Conservation (phyloP, 37 sponge, comb jelly and placozoan genomes). For the Beroe ovata region DNA sequence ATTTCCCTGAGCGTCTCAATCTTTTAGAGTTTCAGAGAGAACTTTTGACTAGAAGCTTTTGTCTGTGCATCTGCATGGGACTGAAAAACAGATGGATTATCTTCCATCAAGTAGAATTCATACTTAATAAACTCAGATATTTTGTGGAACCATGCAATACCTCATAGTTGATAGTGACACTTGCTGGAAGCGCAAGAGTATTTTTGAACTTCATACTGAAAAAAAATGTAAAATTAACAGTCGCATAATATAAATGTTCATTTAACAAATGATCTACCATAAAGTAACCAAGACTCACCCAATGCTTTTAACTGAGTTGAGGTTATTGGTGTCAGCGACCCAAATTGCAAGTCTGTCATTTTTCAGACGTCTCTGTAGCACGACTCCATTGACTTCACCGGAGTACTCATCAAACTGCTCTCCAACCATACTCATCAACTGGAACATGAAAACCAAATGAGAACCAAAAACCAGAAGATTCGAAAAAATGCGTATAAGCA, state of each 20-base stretch:
- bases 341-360: constrained; percentile 51
- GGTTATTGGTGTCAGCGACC: constrained; percentile 65
- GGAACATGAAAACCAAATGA: neutral
- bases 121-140: too few species aligned
- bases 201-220: constrained; percentile 61
- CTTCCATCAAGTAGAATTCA: too few species aligned
- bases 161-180: constrained; percentile 46
- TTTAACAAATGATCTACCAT: too few species aligned
- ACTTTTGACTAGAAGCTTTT: constrained; percentile 66
- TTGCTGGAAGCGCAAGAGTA: constrained; percentile 18
- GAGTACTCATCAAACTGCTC: constrained; percentile 66
- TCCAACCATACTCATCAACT: constrained; percentile 63
- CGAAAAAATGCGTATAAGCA: too few species aligned
- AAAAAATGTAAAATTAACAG: neutral
- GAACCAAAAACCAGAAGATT: too few species aligned
- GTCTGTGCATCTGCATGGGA: constrained; percentile 66
- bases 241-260: too few species aligned
- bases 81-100: too few species aligned
- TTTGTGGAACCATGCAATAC: too few species aligned
- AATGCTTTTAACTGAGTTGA: constrained; percentile 57
- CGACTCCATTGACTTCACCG: constrained; percentile 61
- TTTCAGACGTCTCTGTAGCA: constrained; percentile 18
- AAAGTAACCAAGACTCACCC: constrained; percentile 16
- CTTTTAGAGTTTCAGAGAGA: constrained; percentile 46
- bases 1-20: too few species aligned